phyloP scores from a whole-genome alignment of 2,113 vertebrate species.

The Echinops telfairi region DNA sequence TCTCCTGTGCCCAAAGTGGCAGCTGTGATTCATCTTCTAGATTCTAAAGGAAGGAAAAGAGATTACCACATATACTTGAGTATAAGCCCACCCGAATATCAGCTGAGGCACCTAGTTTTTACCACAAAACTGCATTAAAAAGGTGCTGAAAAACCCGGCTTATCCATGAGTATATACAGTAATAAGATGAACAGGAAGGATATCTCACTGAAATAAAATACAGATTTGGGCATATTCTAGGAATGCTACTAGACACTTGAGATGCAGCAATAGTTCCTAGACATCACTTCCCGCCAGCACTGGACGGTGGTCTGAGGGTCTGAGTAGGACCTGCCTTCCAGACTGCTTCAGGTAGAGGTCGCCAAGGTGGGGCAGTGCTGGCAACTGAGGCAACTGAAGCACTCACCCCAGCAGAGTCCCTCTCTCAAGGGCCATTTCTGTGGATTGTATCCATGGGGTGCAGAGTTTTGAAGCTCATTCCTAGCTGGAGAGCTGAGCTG shows the following conservation, averaged over 20 bases:
- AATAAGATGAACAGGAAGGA: not conserved
- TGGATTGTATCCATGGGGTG: not conserved
- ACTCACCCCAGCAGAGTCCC: not conserved
- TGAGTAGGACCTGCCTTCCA: not conserved
- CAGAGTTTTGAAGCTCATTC: not conserved
- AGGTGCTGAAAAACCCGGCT: too few species aligned
- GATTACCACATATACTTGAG: not conserved
- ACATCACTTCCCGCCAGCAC: not conserved
- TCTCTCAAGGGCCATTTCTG: fast-evolving
- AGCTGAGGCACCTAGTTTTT: too few species aligned
- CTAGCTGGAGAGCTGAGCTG: not conserved
- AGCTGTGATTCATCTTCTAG: conserved; percentile 3
- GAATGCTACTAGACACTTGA: not conserved
- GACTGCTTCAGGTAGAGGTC: not conserved
- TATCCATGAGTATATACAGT: too few species aligned
- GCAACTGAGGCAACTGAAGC: not conserved
- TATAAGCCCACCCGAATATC: too few species aligned
- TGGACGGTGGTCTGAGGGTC: not conserved
- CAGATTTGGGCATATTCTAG: not conserved
- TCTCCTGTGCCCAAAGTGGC: not conserved
- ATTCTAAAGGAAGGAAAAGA: not conserved
- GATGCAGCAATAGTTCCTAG: not conserved
- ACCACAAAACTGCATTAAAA: too few species aligned
- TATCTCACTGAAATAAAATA: not conserved
- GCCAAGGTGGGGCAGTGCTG: not conserved